phyloP scores from a whole-genome alignment of 2,888 invertebrate genomes.

The Platerodrilus igneus region DNA sequence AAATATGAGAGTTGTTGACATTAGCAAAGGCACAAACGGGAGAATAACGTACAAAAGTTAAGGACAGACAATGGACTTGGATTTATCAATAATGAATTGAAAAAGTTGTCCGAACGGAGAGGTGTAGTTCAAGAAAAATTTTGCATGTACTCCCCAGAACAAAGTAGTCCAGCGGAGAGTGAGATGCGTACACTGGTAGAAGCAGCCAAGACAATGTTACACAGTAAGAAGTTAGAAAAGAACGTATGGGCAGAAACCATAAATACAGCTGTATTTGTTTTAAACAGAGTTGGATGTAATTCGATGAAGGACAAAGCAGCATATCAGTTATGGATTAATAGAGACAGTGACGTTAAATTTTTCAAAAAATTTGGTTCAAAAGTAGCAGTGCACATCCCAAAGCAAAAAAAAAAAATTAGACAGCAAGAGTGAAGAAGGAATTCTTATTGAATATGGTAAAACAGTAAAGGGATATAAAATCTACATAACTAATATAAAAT shows the following conservation, averaged over 20 bases:
- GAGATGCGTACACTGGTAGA: too few species aligned
- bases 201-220: too few species aligned
- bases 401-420: conserved; percentile 38
- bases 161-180: too few species aligned
- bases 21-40: too few species aligned
- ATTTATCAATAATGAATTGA: neutral
- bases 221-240: conserved; percentile 39
- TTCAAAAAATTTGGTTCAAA: conserved; percentile 23
- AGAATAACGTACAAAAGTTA: too few species aligned
- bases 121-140: conserved; percentile 30
- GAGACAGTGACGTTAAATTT: conserved; percentile 33
- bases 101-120: too few species aligned
- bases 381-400: conserved; percentile 38
- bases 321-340: conserved; percentile 38
- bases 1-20: too few species aligned
- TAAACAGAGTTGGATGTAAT: too few species aligned
- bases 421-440: conserved; percentile 33
- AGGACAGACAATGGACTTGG: conserved; percentile 34
- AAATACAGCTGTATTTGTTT: too few species aligned
- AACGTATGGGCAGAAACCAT: too few species aligned
- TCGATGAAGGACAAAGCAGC: conserved; percentile 33
- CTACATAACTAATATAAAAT: conserved; percentile 22
- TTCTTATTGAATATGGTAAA: conserved; percentile 41
- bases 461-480: conserved; percentile 23
- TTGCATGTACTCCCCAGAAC: conserved; percentile 37